phyloP scores from a whole-genome alignment of 2,113 vertebrate species.

The Gasterosteus nipponicus region DNA sequence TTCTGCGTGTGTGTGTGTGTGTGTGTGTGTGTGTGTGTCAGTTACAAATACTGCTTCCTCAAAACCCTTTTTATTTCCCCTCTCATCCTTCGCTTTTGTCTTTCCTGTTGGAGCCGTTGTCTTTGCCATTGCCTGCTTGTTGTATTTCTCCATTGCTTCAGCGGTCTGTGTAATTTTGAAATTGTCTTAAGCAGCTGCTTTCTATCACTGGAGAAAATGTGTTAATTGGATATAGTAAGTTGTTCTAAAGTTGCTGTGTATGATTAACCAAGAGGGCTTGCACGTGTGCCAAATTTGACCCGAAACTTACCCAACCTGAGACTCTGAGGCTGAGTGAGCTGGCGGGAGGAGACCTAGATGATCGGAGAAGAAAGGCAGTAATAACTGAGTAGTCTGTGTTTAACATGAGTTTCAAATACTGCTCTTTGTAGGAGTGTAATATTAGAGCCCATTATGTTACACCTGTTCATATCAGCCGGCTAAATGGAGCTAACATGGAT shows the following conservation, averaged over 20 bases:
- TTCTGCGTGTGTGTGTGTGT: slow-evolving; percentile 1
- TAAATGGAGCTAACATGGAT: background rate
- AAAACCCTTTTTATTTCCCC: background rate
- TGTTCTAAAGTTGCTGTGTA: background rate
- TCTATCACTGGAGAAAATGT: background rate
- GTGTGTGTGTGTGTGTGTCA: background rate
- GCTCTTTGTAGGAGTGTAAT: background rate
- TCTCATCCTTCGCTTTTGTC: background rate
- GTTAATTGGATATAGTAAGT: background rate
- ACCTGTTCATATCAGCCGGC: background rate
- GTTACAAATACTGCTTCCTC: slow-evolving; percentile 14
- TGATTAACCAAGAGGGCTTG: background rate
- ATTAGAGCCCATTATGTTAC: background rate
- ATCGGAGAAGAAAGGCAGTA: background rate
- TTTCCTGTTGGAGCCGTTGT: background rate
- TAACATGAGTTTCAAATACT: background rate
- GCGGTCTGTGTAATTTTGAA: background rate
- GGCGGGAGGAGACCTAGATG: background rate
- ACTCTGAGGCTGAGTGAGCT: background rate
- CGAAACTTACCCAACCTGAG: background rate
- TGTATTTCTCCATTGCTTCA: slow-evolving; percentile 17
- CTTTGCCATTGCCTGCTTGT: slow-evolving; percentile 18
- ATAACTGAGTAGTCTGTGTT: background rate
- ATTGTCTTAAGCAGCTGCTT: background rate
- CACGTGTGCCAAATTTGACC: background rate